Base-by-base conservation (phyloP, 2,113 vertebrate species). In the Pelecanus crispus region DNA sequence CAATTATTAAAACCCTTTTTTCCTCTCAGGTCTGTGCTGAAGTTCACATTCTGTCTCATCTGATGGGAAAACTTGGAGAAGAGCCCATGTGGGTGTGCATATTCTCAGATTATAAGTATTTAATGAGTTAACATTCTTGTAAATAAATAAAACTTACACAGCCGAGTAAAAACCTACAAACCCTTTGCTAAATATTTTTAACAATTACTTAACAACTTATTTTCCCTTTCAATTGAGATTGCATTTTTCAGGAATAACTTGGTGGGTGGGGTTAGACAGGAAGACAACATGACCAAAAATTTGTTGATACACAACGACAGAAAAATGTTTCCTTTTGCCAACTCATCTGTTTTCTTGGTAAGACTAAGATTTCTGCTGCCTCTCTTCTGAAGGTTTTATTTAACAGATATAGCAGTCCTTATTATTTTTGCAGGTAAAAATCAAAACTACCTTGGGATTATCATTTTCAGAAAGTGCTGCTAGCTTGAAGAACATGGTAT, bases 271-370 rank as follows among this genome's bases (percentile, higher is more conserved):
- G 87, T 72, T 90, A 80, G 58, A 77, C 36, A 52, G 70, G 62
- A 96, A 94, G 80, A 38, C 67, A 79, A 56, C 11, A 85, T 31
- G 44, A 92, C 38, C 45, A 83, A 88, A 86, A 89, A 47, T 53
- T 32, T 94, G 72, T 92, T 88, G 62, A 94, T 65, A 90, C 9
- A 40, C 81, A 90, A 74, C 29, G 19, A 42, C 10, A 80, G 63
- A 94, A 94, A 38, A 92, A 73, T 34, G 58, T 73, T 94, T 95
- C 34, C 22, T 92, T 95, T 75, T 94, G 67, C 75, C 86, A 97
- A 90, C n/a, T 95, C 63, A 88, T 89, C n/a, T 90, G 22, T 85
- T 78, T 88, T 80, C 85, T 96, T 75, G 58, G 67, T 32, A 91
- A 80, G 49, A 67, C 16, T 50, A 70, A 93, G 26, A 24, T 20